phyloP scores from a whole-genome alignment of 2,888 invertebrate species.

The Epirrhoe tristata region DNA sequence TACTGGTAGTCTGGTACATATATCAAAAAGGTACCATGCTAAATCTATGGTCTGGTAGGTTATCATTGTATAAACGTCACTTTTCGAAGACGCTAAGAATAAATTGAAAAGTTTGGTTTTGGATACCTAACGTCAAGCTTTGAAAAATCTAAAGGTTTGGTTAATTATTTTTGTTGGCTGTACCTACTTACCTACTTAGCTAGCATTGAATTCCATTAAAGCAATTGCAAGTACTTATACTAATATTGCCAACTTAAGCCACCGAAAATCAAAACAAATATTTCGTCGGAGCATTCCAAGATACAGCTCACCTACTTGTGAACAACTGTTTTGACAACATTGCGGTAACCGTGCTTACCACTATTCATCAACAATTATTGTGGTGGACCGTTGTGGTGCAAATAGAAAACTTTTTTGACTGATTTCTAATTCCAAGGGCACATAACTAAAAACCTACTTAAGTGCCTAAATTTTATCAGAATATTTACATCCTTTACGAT shows the following conservation, averaged over 20 bases:
- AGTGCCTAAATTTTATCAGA: not conserved
- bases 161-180: no score
- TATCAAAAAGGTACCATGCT: no score
- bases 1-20: no score
- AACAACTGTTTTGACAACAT: slow-evolving; percentile 16
- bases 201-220: slow-evolving; percentile 20
- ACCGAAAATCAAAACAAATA: slow-evolving; percentile 29
- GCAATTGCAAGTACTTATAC: slow-evolving; percentile 19
- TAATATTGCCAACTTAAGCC: slow-evolving; percentile 27
- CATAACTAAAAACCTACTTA: no score
- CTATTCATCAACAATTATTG: not conserved
- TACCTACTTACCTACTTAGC: not conserved
- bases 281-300: slow-evolving; percentile 28
- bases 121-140: no score
- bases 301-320: slow-evolving; percentile 4
- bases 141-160: not conserved
- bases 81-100: no score
- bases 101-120: no score
- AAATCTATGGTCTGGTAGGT: no score
- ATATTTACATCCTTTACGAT: not conserved
- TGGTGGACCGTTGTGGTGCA: not conserved
- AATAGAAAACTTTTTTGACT: no score
- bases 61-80: no score
- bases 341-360: slow-evolving; percentile 3
- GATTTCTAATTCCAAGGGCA: no score